A percentile compares a stretch with the other conserved stretches of the same genome.
Conservation (phyloP, 2,888 invertebrate species). For the Zhengitettix transpicula region DNA sequence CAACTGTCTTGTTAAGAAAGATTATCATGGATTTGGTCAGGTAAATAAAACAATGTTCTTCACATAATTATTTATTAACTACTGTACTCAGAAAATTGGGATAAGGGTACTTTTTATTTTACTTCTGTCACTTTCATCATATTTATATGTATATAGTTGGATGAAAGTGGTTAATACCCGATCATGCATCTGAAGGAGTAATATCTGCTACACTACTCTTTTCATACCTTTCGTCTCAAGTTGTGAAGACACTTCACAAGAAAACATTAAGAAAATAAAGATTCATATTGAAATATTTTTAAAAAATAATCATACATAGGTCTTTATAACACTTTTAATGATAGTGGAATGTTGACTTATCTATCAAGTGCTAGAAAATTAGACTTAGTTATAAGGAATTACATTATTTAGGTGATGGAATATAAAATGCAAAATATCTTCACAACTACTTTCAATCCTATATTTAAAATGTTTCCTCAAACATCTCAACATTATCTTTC, state of each 20-base stretch:
- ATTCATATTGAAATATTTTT: no score
- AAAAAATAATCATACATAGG: no score
- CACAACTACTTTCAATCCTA: conserved; percentile 5
- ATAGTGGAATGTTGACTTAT: no score
- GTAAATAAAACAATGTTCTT: conserved; percentile 18
- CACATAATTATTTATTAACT: conserved; percentile 60
- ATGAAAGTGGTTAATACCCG: conserved; percentile 11
- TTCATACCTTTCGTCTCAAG: neutral
- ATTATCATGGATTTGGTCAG: neutral
- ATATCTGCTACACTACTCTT: conserved; percentile 7
- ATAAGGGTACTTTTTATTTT: conserved; percentile 6
- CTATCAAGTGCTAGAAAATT: no score
- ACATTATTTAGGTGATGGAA: no score
- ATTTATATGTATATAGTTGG: conserved; percentile 3
- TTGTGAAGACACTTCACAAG: conserved; percentile 11
- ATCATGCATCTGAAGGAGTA: conserved; percentile 11
- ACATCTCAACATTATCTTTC: conserved; percentile 10
- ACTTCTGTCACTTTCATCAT: conserved; percentile 9
- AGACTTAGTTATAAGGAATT: no score
- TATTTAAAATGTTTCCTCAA: conserved; percentile 12
- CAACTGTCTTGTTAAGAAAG: neutral
- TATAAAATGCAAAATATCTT: conserved; percentile 1
- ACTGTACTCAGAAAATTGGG: conserved; percentile 49
- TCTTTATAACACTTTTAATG: no score
- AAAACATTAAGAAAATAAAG: neutral